Evolutionary conservation across 1,140 invertebrate species (phyloP).

Genomic region (Cotesia chilonis): DNA sequence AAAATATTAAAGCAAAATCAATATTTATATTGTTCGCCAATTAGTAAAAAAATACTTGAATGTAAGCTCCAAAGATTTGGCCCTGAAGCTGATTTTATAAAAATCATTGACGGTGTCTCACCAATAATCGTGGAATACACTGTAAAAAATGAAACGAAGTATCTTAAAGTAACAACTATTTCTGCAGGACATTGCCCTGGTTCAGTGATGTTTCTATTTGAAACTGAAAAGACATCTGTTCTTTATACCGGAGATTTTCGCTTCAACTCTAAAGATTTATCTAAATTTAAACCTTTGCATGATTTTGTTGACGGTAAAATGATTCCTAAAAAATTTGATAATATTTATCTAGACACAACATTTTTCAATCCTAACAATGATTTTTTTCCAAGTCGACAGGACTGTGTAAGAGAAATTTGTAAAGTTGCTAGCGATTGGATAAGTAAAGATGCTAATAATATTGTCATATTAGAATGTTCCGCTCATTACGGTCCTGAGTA

Average conservation of each 20-base stretch:
- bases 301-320: constrained; percentile 48
- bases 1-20: constrained; percentile 42
- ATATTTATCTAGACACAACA: constrained; percentile 77
- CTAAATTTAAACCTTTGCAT: constrained; percentile 69
- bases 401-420: constrained; percentile 66
- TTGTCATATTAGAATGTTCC: constrained; percentile 66
- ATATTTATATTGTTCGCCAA: constrained; percentile 56
- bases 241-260: constrained; percentile 80
- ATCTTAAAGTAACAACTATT: constrained; percentile 68
- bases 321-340: constrained; percentile 67
- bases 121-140: constrained; percentile 49
- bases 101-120: constrained; percentile 49
- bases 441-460: constrained; percentile 55
- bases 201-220: constrained; percentile 79
- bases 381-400: constrained; percentile 69
- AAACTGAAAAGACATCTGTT: constrained; percentile 62
- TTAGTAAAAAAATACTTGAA: constrained; percentile 53
- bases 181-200: constrained; percentile 78
- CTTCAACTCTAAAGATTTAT: constrained; percentile 66
- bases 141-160: constrained; percentile 38
- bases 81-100: constrained; percentile 45
- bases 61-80: constrained; percentile 25
- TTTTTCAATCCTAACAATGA: constrained; percentile 68
- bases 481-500: constrained; percentile 71
- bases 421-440: constrained; percentile 68